Base-by-base conservation (phyloP, 2,888 invertebrate genomes). In the Acronicta psi region DNA sequence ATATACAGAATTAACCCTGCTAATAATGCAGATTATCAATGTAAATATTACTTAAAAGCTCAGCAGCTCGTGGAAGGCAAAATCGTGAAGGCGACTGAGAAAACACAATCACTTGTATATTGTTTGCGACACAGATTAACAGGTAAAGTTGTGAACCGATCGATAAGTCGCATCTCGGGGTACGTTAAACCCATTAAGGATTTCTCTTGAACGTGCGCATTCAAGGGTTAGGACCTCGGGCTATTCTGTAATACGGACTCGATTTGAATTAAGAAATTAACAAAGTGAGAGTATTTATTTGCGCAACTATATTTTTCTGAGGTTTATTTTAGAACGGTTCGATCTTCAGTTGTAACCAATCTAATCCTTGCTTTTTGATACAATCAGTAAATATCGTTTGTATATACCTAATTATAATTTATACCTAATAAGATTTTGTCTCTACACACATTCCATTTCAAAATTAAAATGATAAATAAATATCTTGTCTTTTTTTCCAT, bases 101-200 rank as follows among this genome's bases (percentile, higher is more conserved):
- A 54, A 65, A 65, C 67, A 70, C 50, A 70, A 68, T 70, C 42
- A 65, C 67, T 54, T 40, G 67, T n/a, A 65, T 68, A 65, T 59
- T 70, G 67, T 68, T 42, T 44, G 23, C 46, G 46, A 53, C 64
- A 41, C 55, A 54, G 68, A 76, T 75, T 70, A 75, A 69, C 76
- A 65, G 59, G 77, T 75, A 68, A 74, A 79, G 60, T 79, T 77
- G 80, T 78, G 71, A 75, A 76, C 40, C 68, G 57, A 73, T 76
- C 76, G 80, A 77, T 78, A 80, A 76, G 53, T 67, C 65, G 64
- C 69, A 69, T 73, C 73, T 67, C 43, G 36, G 72, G 68, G 77
- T 59, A 75, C 75, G 73, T 76, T 79, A 73, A 74, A 74, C 69
- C 79, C 77, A 82, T 83, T 84, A 83, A 71, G 69, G 75, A 74